A percentile compares a stretch with the other conserved stretches of the same genome.
phyloP scores from a whole-genome alignment of 2,113 vertebrate genomes.

The Eonycteris spelaea region DNA sequence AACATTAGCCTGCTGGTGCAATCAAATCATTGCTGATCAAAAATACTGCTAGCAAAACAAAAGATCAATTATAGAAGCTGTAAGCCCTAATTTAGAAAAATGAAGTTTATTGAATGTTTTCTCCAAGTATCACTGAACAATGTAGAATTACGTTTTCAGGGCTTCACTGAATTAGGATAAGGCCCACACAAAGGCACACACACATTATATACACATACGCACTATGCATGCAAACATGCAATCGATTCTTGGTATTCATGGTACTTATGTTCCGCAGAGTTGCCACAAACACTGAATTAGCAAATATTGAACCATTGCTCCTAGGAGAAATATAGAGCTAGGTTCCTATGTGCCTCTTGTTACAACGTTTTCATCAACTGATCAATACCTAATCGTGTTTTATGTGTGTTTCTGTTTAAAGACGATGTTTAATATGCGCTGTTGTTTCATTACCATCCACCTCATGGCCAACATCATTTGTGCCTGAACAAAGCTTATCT shows the following conservation, averaged over 20 bases:
- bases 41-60: neutral
- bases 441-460: neutral
- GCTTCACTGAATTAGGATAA: neutral
- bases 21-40: neutral
- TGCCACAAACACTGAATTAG: neutral
- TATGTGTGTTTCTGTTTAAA: neutral
- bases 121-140: neutral
- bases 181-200: neutral
- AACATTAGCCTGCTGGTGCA: neutral
- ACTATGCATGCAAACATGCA: neutral
- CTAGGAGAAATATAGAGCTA: neutral
- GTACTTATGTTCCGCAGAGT: neutral
- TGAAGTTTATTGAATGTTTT: neutral
- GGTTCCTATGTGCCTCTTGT: neutral
- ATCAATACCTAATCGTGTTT: neutral
- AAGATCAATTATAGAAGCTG: neutral
- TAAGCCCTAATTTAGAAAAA: constrained; percentile 37
- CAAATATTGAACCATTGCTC: neutral
- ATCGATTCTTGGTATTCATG: neutral
- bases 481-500: neutral
- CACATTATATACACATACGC: too few species aligned
- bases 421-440: neutral
- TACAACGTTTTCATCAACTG: neutral
- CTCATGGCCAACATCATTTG: neutral
- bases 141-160: neutral